A percentile compares a stretch with the other conserved stretches of the same genome.
phyloP scores from a whole-genome alignment of 64 coral and sea anemone genomes.

The Porites australiensis region DNA sequence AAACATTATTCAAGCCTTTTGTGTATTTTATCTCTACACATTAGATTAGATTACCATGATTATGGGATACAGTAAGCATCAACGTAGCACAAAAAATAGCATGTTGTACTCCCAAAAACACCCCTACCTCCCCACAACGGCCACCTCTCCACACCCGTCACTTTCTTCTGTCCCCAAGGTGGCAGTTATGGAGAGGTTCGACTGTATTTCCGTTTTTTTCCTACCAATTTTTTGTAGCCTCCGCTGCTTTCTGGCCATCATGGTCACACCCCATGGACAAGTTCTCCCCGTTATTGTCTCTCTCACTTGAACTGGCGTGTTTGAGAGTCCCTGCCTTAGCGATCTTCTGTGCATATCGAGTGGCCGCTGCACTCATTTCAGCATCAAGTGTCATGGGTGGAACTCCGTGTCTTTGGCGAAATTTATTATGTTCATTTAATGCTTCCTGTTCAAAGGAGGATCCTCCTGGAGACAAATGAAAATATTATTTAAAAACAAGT shows the following conservation, averaged over 20 bases:
- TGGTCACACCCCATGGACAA: conserved; percentile 68
- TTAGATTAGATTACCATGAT: too few relatives aligned
- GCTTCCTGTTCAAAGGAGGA: conserved; percentile 40
- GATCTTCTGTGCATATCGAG: conserved; percentile 54
- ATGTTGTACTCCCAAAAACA: too few relatives aligned
- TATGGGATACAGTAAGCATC: too few relatives aligned
- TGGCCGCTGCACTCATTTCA: conserved; percentile 49
- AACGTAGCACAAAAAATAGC: too few relatives aligned
- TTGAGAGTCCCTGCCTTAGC: conserved; percentile 30
- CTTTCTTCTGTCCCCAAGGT: too few relatives aligned
- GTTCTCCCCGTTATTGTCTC: conserved; percentile 68
- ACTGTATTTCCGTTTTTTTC: not conserved
- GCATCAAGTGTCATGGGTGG: conserved; percentile 77
- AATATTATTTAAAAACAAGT: too few relatives aligned
- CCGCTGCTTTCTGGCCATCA: conserved; percentile 30
- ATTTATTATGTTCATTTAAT: conserved; percentile 71
- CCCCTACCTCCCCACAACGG: too few relatives aligned
- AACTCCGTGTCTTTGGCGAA: conserved; percentile 51
- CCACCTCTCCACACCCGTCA: too few relatives aligned
- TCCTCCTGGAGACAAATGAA: not conserved
- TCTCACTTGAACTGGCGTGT: conserved; percentile 24
- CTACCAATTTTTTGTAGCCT: conserved; percentile 60
- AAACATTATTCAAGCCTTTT: too few relatives aligned
- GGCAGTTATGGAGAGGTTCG: too few relatives aligned
- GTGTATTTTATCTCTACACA: too few relatives aligned